Conservation (phyloP, 2,113 vertebrate species). For the Mormoops blainvillei region DNA sequence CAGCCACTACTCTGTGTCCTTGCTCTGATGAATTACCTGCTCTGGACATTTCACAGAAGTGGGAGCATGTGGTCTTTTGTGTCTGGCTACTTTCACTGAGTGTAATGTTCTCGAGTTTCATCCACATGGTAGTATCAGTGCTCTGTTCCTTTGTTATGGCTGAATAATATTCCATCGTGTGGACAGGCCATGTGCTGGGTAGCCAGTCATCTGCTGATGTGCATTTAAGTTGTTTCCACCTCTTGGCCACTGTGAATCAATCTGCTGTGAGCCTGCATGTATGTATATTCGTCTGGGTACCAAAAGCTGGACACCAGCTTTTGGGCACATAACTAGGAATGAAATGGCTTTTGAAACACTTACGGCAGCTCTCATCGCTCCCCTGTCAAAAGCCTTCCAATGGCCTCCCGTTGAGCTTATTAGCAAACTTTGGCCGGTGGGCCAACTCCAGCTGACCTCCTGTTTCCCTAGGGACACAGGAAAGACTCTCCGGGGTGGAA, state of each 20-base stretch:
- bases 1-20: not conserved
- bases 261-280: not conserved
- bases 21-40: not conserved
- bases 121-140: too few relatives aligned
- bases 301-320: too few relatives aligned
- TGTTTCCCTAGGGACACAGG: not conserved
- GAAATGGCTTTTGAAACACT: not conserved
- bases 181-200: too few relatives aligned
- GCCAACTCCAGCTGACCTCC: too few relatives aligned
- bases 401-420: not conserved
- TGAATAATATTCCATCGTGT: not conserved
- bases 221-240: not conserved
- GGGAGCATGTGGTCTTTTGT: not conserved
- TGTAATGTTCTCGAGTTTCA: not conserved
- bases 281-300: not conserved
- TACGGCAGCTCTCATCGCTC: not conserved
- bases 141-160: not conserved
- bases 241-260: too few relatives aligned
- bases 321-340: not conserved
- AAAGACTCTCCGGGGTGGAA: accelerated
- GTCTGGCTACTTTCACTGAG: not conserved
- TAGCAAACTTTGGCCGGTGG: accelerated
- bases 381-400: not conserved
- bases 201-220: not conserved
- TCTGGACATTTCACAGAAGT: not conserved